These are phyloP conservation scores for Ellobius talpinus DNA, from an alignment of 2,113 vertebrate species.

Conservation along the genomic window DNA sequence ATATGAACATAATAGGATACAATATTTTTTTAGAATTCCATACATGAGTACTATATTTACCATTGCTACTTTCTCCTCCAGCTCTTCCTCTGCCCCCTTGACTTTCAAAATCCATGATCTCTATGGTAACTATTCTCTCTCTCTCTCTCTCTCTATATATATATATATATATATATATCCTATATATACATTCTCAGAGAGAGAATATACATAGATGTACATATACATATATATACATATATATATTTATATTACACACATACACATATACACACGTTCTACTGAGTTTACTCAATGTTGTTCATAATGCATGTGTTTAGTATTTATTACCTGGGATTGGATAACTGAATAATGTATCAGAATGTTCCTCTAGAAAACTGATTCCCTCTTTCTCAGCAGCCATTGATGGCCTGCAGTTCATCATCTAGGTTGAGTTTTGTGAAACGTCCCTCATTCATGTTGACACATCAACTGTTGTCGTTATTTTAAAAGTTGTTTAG, in stretches of 20 bases:
- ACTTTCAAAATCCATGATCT: not conserved
- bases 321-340: not conserved
- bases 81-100: not conserved
- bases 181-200: too few species aligned
- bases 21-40: not conserved
- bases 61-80: not conserved
- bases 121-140: not conserved
- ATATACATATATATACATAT: too few species aligned
- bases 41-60: not conserved
- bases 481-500: not conserved
- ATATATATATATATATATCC: too few species aligned
- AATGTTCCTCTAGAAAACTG: not conserved
- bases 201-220: too few species aligned
- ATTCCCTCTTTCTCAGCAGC: not conserved
- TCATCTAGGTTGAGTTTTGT: not conserved
- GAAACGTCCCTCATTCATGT: not conserved
- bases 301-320: not conserved
- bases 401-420: not conserved
- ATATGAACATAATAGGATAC: not conserved
- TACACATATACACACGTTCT: not conserved
- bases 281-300: not conserved
- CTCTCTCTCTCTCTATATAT: not conserved
- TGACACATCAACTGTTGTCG: not conserved
- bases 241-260: too few species aligned
- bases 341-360: not conserved